Evolutionary conservation across 2,888 invertebrate species (phyloP).

Genomic region (Sussaba pulchella): DNA sequence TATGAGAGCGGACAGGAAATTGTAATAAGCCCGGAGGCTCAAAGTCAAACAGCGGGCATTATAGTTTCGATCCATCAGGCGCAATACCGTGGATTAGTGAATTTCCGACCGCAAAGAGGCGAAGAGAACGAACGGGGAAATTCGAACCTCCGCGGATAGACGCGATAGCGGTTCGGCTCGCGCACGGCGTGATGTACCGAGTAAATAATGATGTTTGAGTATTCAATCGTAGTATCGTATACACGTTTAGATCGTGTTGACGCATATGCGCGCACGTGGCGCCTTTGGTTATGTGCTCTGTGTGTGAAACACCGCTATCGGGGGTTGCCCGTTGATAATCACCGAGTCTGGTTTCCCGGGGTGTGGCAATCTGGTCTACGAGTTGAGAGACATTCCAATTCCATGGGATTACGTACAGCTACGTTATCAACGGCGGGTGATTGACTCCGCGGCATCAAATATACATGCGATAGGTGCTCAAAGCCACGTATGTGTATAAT

Average conservation of each 20-base stretch:
- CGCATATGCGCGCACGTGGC: neutral
- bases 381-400: constrained; percentile 27
- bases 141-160: neutral
- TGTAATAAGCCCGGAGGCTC: neutral
- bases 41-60: constrained; percentile 35
- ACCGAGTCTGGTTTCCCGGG: constrained; percentile 23
- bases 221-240: constrained; percentile 20
- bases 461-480: neutral
- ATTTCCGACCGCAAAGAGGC: constrained; percentile 27
- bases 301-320: neutral
- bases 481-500: too few species aligned
- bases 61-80: constrained; percentile 47
- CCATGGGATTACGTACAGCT: constrained; percentile 30
- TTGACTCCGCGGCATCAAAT: constrained; percentile 32
- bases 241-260: constrained; percentile 30
- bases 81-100: constrained; percentile 25
- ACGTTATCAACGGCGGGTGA: constrained; percentile 16
- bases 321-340: constrained; percentile 16
- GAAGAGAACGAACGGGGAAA: neutral
- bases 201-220: constrained; percentile 21
- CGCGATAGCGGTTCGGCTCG: neutral
- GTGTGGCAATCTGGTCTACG: neutral
- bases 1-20: constrained; percentile 8
- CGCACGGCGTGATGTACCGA: neutral
- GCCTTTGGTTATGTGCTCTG: constrained; percentile 24